Percentiles rank a stretch among this genome's conserved stretches.
Conservation (phyloP, 2,797 vertebrate genomes). For the Antrozous pallidus region DNA sequence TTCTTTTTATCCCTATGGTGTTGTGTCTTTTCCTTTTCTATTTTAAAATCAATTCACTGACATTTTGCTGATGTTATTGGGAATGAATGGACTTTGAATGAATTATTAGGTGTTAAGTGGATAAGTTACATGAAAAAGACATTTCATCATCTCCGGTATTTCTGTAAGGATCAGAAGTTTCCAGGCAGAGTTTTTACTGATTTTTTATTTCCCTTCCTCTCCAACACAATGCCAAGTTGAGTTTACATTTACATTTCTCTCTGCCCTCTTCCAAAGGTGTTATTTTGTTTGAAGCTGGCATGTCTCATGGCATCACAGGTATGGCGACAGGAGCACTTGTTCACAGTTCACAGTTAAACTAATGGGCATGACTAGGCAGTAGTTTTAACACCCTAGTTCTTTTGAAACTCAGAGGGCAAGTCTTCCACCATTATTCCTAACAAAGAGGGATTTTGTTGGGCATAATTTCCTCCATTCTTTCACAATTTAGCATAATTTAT, state of each 20-base stretch:
- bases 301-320: background rate
- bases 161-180: background rate
- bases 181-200: background rate
- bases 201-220: background rate
- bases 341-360: background rate
- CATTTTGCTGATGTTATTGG: no score
- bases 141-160: background rate
- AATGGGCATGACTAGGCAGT: background rate
- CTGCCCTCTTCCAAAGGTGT: background rate
- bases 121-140: background rate
- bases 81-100: background rate
- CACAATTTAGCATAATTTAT: background rate
- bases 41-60: background rate
- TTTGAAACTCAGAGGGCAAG: background rate
- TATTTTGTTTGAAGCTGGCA: background rate
- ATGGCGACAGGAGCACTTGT: background rate
- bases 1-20: background rate
- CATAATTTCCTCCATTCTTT: background rate
- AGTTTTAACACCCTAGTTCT: background rate
- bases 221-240: background rate
- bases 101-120: background rate
- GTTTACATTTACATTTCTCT: background rate
- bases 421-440: background rate
- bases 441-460: background rate
- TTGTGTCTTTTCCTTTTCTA: background rate